Evolutionary conservation across 2,113 vertebrate species (phyloP), one percentile per base, ranked within the genome.

Genomic region (Mormyrus iriodes): DNA sequence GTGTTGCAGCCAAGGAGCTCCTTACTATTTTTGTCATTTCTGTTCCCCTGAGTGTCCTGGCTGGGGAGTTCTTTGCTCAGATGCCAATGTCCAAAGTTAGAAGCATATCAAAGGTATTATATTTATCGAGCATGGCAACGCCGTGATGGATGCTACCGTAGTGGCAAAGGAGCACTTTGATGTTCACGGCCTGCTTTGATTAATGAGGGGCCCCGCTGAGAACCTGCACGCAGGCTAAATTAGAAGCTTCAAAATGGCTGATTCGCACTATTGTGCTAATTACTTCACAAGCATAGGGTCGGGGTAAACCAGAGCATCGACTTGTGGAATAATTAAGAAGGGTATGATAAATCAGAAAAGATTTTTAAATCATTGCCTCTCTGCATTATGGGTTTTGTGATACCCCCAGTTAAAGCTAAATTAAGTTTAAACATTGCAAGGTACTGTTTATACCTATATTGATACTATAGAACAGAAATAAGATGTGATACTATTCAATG

Each of bases 191-290:
- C 95, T 93, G 95, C 95, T 95, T 96, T 97, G 96, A 97, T 97
- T 97, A 97, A 97, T 97, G 96, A 97, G 96, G 88, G 92, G 91
- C 91, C 95, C 94, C 94, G 95, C 95, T 92, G 92, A 95, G 95
- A 96, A 93, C 95, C 95, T 94, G 95, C 89, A 93, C 95, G 94
- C 94, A 93, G 94, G 96, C 96, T 96, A 96, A 96, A 96, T 97
- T 96, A 96, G 95, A 96, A 94, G 96, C 95, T 94, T 94, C 94
- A 95, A 96, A 97, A 96, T 95, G 95, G 96, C 96, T 96, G 95
- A 95, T 97, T 95, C 95, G 96, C 96, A 97, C 95, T 96, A 96
- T 96, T 95, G 94, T 95, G 94, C 96, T 97, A 97, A 97, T 97
- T 97, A 97, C 96, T 96, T 96, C 96, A 97, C 94, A 95, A 94